These are phyloP conservation scores for Alviniconcha strummeri DNA, from an alignment of 2,888 invertebrate genomes.

Conservation along the genomic window DNA sequence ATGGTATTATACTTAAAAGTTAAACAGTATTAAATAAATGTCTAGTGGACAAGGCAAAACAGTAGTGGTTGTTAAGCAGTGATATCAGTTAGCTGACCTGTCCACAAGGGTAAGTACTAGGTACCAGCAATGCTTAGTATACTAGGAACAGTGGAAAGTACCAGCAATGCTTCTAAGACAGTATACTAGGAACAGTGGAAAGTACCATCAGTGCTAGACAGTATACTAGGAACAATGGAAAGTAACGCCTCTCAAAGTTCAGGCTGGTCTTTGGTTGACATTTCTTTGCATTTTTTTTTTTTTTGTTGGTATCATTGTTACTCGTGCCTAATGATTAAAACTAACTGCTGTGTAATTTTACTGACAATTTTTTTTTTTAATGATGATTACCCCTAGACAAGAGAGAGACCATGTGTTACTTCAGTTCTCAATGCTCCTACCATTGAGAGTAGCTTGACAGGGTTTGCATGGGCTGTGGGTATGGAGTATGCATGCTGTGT, in stretches of 20 bases:
- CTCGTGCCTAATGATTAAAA: constrained; percentile 24
- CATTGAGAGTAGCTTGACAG: constrained; percentile 22
- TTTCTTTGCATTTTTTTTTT: neutral
- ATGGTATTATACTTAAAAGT: no score
- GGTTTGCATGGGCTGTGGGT: constrained; percentile 36
- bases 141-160: no score
- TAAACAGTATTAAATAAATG: no score
- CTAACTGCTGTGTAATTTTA: constrained; percentile 19
- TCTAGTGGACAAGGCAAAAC: no score
- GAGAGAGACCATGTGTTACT: neutral
- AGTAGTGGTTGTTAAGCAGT: no score
- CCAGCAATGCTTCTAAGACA: no score
- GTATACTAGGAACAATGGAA: no score
- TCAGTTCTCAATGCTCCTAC: constrained; percentile 6
- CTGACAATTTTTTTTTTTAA: neutral
- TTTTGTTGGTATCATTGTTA: neutral
- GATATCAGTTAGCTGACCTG: no score
- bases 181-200: no score
- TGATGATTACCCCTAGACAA: neutral
- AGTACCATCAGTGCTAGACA: no score
- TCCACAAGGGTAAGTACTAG: no score
- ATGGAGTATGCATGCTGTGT: constrained; percentile 34
- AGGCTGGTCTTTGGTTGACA: neutral
- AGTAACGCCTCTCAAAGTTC: neutral
- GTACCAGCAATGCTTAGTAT: no score